phyloP scores from a whole-genome alignment of 2,797 vertebrate species.

The Eulemur albifrons region DNA sequence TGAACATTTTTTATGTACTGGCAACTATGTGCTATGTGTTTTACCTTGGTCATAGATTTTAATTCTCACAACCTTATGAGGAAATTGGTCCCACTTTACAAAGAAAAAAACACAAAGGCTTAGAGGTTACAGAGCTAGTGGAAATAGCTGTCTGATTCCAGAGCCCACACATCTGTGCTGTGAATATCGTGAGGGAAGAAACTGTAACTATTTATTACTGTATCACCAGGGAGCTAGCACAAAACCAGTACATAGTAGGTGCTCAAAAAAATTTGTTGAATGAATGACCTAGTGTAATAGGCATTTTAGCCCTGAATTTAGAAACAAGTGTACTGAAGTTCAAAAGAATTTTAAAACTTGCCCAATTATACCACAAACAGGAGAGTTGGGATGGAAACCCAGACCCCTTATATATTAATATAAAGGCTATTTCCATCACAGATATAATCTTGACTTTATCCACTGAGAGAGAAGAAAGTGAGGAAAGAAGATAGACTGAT shows the following conservation, averaged over 20 bases:
- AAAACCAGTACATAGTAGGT: neutral
- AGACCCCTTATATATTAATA: neutral
- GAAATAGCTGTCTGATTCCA: neutral
- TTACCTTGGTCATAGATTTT: constrained; percentile 21
- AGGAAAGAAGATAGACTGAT: neutral
- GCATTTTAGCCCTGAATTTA: constrained; percentile 41
- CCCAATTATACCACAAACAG: neutral
- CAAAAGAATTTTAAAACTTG: constrained; percentile 31
- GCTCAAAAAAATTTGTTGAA: neutral
- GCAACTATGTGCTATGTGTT: constrained; percentile 24
- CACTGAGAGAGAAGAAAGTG: neutral
- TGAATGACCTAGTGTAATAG: neutral
- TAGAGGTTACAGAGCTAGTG: neutral
- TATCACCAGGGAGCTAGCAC: neutral
- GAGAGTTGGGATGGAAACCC: neutral
- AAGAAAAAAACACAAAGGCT: neutral
- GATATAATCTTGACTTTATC: constrained; percentile 16
- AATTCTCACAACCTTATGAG: constrained; percentile 8
- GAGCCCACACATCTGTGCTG: neutral
- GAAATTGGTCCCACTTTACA: constrained; percentile 7
- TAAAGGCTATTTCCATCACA: constrained; percentile 1
- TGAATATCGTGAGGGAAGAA: constrained; percentile 9
- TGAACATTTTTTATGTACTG: constrained; percentile 9
- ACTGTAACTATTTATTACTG: neutral
- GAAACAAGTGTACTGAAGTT: constrained; percentile 25